phyloP scores from a whole-genome alignment of 2,888 invertebrate genomes.

The Heliconius sara region DNA sequence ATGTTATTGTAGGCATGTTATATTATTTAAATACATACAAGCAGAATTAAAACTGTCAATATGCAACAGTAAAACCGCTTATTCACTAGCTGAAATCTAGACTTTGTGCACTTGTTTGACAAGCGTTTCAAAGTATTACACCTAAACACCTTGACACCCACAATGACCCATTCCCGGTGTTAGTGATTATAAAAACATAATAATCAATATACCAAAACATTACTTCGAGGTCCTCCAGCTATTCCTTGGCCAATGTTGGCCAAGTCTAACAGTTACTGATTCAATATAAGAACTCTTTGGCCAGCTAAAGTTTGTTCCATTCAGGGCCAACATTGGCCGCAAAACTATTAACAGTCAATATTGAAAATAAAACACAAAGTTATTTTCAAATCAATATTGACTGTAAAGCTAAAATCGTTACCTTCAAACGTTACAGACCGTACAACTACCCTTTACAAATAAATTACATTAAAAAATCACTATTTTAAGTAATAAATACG shows the following conservation, averaged over 20 bases:
- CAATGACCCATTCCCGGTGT: slow-evolving; percentile 41
- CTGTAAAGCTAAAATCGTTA: slow-evolving; percentile 31
- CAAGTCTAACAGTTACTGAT: neutral
- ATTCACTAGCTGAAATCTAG: slow-evolving; percentile 65
- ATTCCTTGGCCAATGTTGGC: neutral
- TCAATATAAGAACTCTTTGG: neutral
- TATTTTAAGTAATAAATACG: slow-evolving; percentile 78
- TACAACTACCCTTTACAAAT: slow-evolving; percentile 73
- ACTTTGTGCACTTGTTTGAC: slow-evolving; percentile 81
- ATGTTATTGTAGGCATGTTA: slow-evolving; percentile 32
- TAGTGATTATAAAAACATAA: slow-evolving; percentile 33
- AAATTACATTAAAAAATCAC: slow-evolving; percentile 77
- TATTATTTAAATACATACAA: slow-evolving; percentile 36
- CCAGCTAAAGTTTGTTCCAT: neutral
- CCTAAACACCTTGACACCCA: slow-evolving; percentile 53
- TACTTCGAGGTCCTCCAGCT: slow-evolving; percentile 16
- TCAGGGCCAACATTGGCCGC: slow-evolving; percentile 11
- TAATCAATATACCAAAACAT: slow-evolving; percentile 13
- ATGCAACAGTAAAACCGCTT: slow-evolving; percentile 61
- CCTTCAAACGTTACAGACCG: slow-evolving; percentile 57
- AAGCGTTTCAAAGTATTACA: slow-evolving; percentile 73
- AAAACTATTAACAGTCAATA: neutral
- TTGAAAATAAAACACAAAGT: neutral
- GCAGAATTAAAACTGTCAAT: slow-evolving; percentile 42
- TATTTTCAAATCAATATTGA: slow-evolving; percentile 2